These are phyloP conservation scores for Drosophila sproati DNA, from an alignment of 1,140 invertebrate genomes.

Conservation along the genomic window DNA sequence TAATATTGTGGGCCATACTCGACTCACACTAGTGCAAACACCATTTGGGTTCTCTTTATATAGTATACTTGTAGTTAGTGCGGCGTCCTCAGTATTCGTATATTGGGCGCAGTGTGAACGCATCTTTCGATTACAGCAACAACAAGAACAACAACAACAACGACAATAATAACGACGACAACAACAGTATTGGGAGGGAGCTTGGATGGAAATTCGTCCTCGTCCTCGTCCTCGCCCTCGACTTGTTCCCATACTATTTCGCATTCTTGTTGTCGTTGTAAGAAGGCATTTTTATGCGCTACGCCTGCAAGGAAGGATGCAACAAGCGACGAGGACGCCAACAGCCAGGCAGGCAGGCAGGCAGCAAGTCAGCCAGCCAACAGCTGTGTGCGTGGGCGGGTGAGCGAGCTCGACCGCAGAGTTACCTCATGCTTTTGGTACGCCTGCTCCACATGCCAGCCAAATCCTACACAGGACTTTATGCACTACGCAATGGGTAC, in stretches of 20 bases:
- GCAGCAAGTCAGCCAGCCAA: constrained; percentile 24
- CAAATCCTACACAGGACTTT: constrained; percentile 58
- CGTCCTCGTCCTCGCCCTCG: constrained; percentile 5
- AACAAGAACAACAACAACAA: constrained; percentile 40
- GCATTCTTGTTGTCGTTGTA: constrained; percentile 51
- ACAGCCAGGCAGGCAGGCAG: not conserved
- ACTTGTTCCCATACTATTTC: constrained; percentile 1
- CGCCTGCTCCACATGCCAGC: constrained; percentile 2
- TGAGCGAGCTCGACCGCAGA: constrained; percentile 29
- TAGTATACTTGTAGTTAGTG: constrained; percentile 29
- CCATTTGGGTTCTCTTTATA: constrained; percentile 46
- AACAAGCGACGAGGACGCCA: constrained; percentile 64
- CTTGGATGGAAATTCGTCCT: constrained; percentile 8
- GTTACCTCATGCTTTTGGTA: not conserved
- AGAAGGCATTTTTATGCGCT: constrained; percentile 79
- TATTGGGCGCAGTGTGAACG: constrained; percentile 66
- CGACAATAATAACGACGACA: constrained; percentile 42
- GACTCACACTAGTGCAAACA: constrained; percentile 12
- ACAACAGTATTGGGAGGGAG: constrained; percentile 9
- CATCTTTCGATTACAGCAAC: constrained; percentile 80
- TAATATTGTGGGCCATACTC: constrained; percentile 61
- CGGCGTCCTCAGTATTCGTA: constrained; percentile 34
- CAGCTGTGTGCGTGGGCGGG: constrained; percentile 49
- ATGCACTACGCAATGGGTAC: constrained; percentile 67
- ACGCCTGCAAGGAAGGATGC: constrained; percentile 63